Conservation (phyloP, 2,797 vertebrate species). For the Leptodactylus fallax region DNA sequence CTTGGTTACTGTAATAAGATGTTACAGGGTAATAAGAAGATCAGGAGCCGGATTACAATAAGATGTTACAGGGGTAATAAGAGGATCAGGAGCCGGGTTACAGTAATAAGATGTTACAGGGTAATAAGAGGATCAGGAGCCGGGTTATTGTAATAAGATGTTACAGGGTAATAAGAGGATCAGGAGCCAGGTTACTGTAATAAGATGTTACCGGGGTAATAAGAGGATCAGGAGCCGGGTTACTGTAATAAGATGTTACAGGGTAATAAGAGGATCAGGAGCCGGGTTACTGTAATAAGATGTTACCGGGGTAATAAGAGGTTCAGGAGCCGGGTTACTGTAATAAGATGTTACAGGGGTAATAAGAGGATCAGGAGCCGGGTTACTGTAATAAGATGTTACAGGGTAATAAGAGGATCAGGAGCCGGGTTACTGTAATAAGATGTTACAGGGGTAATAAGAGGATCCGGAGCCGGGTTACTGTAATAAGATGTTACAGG, state of each 20-base stretch:
- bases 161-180: slow-evolving; percentile 23
- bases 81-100: slow-evolving; percentile 12
- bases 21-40: slow-evolving; percentile 22
- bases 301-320: slow-evolving; percentile 16
- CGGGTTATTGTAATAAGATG: slow-evolving; percentile 22
- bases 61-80: slow-evolving; percentile 26
- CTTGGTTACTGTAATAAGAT: slow-evolving; percentile 22
- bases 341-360: slow-evolving; percentile 30
- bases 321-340: slow-evolving; percentile 12
- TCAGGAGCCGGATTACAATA: slow-evolving; percentile 27
- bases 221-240: background rate
- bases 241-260: background rate
- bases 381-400: slow-evolving; percentile 35
- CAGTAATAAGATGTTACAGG: slow-evolving; percentile 34
- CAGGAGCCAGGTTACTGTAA: slow-evolving; percentile 19
- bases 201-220: slow-evolving; percentile 28
- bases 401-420: background rate
- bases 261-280: slow-evolving; percentile 5
- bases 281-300: slow-evolving; percentile 24
- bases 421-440: slow-evolving; percentile 18
- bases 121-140: slow-evolving; percentile 19
- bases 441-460: background rate
- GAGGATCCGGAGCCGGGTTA: slow-evolving; percentile 10
- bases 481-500: slow-evolving; percentile 32
- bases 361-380: slow-evolving; percentile 8